Conservation (phyloP, 2,888 invertebrate genomes). For the Dicyrtoma fusca region DNA sequence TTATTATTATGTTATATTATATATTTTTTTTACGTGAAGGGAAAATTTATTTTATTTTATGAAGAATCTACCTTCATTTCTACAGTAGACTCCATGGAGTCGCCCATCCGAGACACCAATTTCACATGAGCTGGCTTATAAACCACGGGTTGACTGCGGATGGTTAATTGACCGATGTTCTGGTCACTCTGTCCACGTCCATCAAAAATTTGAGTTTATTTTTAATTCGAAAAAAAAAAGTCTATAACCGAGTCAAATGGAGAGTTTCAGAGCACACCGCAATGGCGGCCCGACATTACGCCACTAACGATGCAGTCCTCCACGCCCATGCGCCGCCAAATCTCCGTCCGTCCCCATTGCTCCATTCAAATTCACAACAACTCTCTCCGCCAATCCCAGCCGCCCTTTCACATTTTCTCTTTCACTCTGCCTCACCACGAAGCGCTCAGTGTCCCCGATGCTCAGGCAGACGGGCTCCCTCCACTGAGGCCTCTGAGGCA, state of each 20-base stretch:
- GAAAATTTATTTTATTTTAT: conserved; percentile 9
- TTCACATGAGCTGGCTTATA: conserved; percentile 17
- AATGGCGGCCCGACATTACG: conserved; percentile 36
- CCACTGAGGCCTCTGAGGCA: too few relatives aligned
- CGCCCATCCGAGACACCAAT: conserved; percentile 31
- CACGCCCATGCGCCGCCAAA: conserved; percentile 24
- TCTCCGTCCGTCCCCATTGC: conserved; percentile 2
- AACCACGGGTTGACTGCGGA: conserved; percentile 19
- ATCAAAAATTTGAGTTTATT: conserved; percentile 24
- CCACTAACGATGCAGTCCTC: conserved; percentile 25
- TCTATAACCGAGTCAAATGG: conserved; percentile 11
- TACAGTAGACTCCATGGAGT: conserved; percentile 39
- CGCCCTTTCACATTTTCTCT: conserved; percentile 10
- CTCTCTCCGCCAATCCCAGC: conserved; percentile 12
- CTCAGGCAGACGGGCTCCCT: background rate
- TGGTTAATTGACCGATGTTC: conserved; percentile 22
- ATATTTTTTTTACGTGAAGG: background rate
- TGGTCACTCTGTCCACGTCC: conserved; percentile 31
- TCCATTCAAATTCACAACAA: conserved; percentile 15
- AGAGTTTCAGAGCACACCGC: conserved; percentile 22
- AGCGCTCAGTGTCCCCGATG: background rate
- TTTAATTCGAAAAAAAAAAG: background rate
- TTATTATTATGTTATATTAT: too few relatives aligned
- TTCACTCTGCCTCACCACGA: background rate
- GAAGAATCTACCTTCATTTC: conserved; percentile 22